Base-by-base conservation (phyloP, 2,888 invertebrate genomes). In the Cheilosia impressa region DNA sequence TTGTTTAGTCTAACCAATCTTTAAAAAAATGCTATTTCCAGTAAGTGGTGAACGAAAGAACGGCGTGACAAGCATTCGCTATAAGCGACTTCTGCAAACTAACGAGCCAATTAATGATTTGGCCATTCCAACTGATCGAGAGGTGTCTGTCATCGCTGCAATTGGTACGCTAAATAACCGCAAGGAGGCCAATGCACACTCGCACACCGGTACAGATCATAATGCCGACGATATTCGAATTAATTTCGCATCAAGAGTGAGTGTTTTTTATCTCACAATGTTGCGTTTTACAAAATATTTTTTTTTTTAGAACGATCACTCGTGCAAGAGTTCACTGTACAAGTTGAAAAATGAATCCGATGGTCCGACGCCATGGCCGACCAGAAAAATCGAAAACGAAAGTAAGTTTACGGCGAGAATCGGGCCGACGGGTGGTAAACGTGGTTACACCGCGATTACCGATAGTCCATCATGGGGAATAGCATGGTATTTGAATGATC, bases 401-500 rank as follows among this genome's bases (percentile, higher is more conserved):
- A 93, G 92, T 71, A 94, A 93, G 68, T 95, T 97, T 90, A 94
- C 94, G 1, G 97, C 95, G 0, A 93, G 95, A 89, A 97, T 98
- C 88, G 98, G 98, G 0, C 97, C 97, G 0, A 96, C 97, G 0
- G 97, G 96, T 2, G 97, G 97, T 0, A 94, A 94, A 66, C 93
- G 96, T 3, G 97, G 97, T 0, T 97, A 97, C 92, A 94, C 95
- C 0, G 94, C 96, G 1, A 94, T 97, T 71, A 97, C 97, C 15
- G 96, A 96, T 93, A 89, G 94, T 88, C 95, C 96, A 6, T 96
- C 96, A 0, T 97, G 97, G 97, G 97, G 97, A 76, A 96, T 98
- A 87, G 96, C 97, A 19, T 98, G 97, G 97, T 98, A 97, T 93
- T 95, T 98, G 90, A 98, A 98, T 92, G 97, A 97, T 89, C 93